Percentiles rank a stretch among this genome's conserved stretches.
Conservation (phyloP, 2,797 vertebrate genomes). For the Rhabdomys pumilio region DNA sequence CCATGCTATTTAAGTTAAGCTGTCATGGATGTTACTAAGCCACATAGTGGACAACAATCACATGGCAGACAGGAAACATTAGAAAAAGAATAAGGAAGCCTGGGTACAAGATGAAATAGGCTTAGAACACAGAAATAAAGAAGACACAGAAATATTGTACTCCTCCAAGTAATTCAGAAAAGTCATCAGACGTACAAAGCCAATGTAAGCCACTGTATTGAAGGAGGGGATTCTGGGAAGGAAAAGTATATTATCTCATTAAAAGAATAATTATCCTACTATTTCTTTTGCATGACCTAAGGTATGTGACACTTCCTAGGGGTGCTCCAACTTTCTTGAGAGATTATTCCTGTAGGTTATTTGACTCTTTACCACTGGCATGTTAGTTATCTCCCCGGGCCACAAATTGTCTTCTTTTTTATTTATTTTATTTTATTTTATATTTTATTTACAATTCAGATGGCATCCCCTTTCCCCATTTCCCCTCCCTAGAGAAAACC, state of each 20-base stretch:
- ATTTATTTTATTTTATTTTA: too few species aligned
- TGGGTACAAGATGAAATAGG: not conserved
- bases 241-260: not conserved
- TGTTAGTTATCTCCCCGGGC: not conserved
- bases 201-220: not conserved
- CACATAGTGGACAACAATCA: not conserved
- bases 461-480: too few species aligned
- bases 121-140: not conserved
- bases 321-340: not conserved
- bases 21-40: not conserved
- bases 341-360: fast-evolving
- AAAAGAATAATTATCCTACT: not conserved
- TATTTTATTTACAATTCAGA: too few species aligned
- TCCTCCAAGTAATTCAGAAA: not conserved
- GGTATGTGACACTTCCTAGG: not conserved
- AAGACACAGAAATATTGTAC: not conserved
- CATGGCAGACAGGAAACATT: too few species aligned
- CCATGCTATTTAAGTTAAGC: not conserved
- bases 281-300: not conserved
- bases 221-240: not conserved
- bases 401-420: not conserved
- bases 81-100: not conserved
- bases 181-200: not conserved
- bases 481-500: too few species aligned
- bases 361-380: not conserved